These are phyloP conservation scores for Halictus ligatus DNA, from an alignment of 2,888 invertebrate genomes.

Conservation along the genomic window DNA sequence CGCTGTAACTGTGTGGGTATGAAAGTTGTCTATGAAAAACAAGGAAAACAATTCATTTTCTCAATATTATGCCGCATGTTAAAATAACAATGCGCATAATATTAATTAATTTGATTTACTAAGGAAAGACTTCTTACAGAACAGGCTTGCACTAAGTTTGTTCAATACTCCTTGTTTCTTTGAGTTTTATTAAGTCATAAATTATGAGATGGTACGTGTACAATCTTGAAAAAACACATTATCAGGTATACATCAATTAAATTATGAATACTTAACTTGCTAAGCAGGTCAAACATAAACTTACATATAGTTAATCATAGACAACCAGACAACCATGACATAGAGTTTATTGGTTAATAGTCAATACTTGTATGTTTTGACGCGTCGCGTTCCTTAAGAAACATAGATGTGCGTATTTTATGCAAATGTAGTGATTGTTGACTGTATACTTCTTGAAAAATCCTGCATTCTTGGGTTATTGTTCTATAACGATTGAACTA, in stretches of 20 bases:
- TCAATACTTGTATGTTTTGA: background rate
- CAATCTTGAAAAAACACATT: background rate
- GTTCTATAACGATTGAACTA: no score
- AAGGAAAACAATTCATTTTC: background rate
- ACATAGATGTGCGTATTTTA: background rate
- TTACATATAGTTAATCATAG: background rate
- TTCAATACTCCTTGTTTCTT: background rate
- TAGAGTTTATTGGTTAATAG: background rate
- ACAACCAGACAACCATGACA: background rate
- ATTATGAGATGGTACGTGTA: background rate
- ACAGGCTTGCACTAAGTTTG: background rate
- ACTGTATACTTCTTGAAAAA: background rate
- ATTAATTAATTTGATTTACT: background rate
- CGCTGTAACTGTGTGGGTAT: background rate
- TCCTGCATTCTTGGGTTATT: no score
- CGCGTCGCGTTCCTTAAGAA: background rate
- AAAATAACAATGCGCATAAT: background rate
- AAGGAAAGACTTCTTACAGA: background rate
- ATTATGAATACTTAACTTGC: background rate
- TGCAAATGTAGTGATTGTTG: background rate
- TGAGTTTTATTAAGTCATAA: background rate
- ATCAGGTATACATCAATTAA: background rate
- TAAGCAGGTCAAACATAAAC: background rate
- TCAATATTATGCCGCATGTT: background rate
- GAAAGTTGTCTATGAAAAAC: no score